phyloP scores from a whole-genome alignment of 2,888 invertebrate genomes.

The Limnephilus rhombicus region DNA sequence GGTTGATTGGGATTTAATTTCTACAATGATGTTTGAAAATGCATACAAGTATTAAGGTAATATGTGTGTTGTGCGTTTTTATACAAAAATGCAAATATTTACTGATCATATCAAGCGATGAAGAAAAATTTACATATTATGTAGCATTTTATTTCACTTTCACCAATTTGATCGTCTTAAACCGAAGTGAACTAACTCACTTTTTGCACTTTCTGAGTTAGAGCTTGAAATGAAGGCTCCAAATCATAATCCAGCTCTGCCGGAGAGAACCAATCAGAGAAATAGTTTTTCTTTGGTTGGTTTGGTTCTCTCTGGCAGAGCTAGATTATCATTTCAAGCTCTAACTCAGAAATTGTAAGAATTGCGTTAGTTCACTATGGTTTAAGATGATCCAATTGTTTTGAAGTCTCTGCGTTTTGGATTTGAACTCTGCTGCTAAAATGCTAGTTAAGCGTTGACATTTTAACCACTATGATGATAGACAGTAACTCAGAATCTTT shows the following conservation, averaged over 20 bases:
- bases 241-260: too few species aligned
- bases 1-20: not conserved
- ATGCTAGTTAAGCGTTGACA: not conserved
- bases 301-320: too few species aligned
- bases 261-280: too few species aligned
- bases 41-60: not conserved
- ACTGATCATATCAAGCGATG: not conserved
- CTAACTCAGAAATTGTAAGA: too few species aligned
- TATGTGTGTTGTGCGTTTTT: not conserved
- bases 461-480: not conserved
- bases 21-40: not conserved
- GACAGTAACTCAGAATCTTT: not conserved
- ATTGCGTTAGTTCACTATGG: too few species aligned
- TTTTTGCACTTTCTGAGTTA: too few species aligned
- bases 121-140: not conserved
- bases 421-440: not conserved
- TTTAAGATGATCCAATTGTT: not conserved
- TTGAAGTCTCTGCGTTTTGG: not conserved
- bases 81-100: not conserved
- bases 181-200: too few species aligned
- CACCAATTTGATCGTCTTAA: too few species aligned
- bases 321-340: too few species aligned
- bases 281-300: too few species aligned
- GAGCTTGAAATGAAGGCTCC: too few species aligned
- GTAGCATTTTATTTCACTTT: not conserved